Percentiles rank a stretch among this genome's conserved stretches.
Evolutionary conservation across 2,888 invertebrate genomes (phyloP).

Genomic region (Ophioninae sp.): DNA sequence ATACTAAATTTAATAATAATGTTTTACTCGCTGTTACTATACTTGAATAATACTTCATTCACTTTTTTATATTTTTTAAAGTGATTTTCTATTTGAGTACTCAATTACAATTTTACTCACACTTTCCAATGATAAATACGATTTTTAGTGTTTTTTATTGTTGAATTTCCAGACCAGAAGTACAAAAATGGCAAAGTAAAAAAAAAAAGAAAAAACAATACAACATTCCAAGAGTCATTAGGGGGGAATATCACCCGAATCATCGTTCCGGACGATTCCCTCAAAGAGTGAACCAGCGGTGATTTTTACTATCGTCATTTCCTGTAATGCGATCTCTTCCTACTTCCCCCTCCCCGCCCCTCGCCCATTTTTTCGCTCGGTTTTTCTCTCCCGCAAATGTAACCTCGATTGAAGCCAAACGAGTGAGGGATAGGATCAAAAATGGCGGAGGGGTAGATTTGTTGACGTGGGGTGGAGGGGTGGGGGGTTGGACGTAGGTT

Average conservation of each 20-base stretch:
- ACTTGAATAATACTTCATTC: too few relatives aligned
- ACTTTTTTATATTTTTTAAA: too few relatives aligned
- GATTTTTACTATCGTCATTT: constrained; percentile 78
- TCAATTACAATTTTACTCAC: too few relatives aligned
- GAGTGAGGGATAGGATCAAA: constrained; percentile 5
- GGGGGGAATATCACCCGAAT: constrained; percentile 47
- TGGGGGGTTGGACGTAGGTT: constrained; percentile 7
- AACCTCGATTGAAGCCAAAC: not conserved
- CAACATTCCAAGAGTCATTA: constrained; percentile 28
- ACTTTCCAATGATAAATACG: not conserved
- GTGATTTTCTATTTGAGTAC: too few relatives aligned
- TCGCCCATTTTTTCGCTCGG: constrained; percentile 27
- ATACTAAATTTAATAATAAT: too few relatives aligned
- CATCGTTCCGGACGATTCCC: constrained; percentile 34
- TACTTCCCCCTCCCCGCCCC: constrained; percentile 50
- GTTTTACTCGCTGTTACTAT: too few relatives aligned
- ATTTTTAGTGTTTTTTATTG: not conserved
- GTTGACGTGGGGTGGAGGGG: not conserved
- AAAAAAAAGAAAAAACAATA: constrained; percentile 57
- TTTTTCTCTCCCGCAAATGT: constrained; percentile 48
- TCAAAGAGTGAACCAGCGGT: constrained; percentile 71
- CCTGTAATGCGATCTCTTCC: constrained; percentile 77
- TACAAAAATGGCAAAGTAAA: constrained; percentile 35
- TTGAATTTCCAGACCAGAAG: not conserved
- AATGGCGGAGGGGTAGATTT: not conserved